A percentile compares a stretch with the other conserved stretches of the same genome.
Conservation (phyloP, 37 sponge, comb jelly and placozoan species). For the Spongia lamella region DNA sequence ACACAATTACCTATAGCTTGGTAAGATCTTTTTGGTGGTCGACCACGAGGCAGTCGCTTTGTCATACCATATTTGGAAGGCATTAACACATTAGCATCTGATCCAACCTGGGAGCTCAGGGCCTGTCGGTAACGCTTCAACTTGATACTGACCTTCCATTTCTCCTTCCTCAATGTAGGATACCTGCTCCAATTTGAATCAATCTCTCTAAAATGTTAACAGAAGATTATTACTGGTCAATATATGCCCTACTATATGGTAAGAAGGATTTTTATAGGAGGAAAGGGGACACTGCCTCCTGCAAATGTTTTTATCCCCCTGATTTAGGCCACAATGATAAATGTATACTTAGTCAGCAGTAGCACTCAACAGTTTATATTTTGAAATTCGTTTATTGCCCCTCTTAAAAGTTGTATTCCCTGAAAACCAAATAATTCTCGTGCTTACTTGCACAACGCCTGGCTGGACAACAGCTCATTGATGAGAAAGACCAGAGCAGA, state of each 20-base stretch:
- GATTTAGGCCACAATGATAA: not conserved
- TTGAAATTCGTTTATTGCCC: too few relatives aligned
- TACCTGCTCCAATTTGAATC: constrained; percentile 74
- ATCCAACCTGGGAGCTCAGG: not conserved
- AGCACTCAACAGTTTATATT: too few relatives aligned
- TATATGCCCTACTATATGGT: not conserved
- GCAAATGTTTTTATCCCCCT: too few relatives aligned
- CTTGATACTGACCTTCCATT: constrained; percentile 86
- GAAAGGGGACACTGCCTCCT: not conserved
- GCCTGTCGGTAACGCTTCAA: constrained; percentile 55
- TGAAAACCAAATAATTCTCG: too few relatives aligned
- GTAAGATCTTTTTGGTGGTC: constrained; percentile 68
- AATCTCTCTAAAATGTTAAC: constrained; percentile 44
- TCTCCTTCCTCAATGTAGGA: constrained; percentile 63
- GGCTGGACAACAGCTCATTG: constrained; percentile 57
- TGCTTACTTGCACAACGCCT: constrained; percentile 40
- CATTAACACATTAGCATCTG: not conserved
- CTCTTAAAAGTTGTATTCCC: too few relatives aligned
- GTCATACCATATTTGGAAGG: not conserved
- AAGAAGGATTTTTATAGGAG: not conserved
- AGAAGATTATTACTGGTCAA: not conserved
- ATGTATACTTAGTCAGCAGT: too few relatives aligned
- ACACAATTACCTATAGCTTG: not conserved
- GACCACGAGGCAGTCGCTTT: constrained; percentile 36
- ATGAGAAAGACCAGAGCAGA: constrained; percentile 46